Base-by-base conservation (phyloP, 1,140 invertebrate species). In the Acromyrmex heyeri region DNA sequence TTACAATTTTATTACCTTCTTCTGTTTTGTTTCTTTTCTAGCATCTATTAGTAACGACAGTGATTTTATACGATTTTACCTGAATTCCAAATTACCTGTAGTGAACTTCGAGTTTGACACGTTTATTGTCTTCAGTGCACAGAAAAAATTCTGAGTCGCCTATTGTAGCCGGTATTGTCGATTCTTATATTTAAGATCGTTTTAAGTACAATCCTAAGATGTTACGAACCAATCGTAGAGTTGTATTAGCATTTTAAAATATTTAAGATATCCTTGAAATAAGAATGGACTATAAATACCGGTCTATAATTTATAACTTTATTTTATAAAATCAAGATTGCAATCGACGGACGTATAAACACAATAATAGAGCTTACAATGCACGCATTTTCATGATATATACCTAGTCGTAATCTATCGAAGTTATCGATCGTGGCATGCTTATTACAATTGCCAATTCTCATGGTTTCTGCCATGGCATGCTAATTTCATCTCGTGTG, bases 401-500 rank as follows among this genome's bases (percentile, higher is more conserved):
- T 7, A 38, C 34, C 16, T 59, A 21, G n/a, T 38, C 10, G 24
- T 7, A 24, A 53, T 27, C 65, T 27, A 27, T 18, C 18, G 16
- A 24, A 75, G 12, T 38, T 1, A 24, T 61, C 21, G 34, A 24
- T 59, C 12, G 55, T 38, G 3, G 3, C 16, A 12, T n/a, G 14
- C 34, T 12, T 7, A 59, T 67, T 53, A 21, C 10, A 50, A 16
- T 5, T 50, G 10, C 1, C 69, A 14, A 75, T 78, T 78, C 12
- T 86, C 53, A 81, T 67, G 21, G 16, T 38, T 12, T 24, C 14
- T 18, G 14, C n/a, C 16, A 12, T 7, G 18, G 24, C 34, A 65
- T 65, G 8, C 53, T 86, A 90, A 86, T 89, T 86, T 91, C 65
- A 92, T 93, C 90, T 92, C 91, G 91, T 94, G 93, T 94, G 94